Evolutionary conservation across 2,113 vertebrate species (phyloP).

Genomic region (Cyanoliseus patagonus): DNA sequence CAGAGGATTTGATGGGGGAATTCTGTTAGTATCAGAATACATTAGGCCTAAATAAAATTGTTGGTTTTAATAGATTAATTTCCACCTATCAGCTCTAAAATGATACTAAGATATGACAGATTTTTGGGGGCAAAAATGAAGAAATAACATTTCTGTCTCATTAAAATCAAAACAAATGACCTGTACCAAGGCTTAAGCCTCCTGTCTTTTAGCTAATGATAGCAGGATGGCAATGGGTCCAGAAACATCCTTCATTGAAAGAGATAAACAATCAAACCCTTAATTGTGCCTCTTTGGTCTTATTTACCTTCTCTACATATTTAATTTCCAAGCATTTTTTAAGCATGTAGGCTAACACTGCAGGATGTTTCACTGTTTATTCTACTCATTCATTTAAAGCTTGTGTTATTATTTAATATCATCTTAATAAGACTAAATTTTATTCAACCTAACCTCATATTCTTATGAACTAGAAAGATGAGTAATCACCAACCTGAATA

Average conservation of each 20-base stretch:
- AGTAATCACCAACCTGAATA: no score
- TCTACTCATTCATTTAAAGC: not conserved
- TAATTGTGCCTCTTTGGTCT: not conserved
- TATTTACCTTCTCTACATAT: not conserved
- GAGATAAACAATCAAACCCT: not conserved
- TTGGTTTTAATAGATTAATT: not conserved
- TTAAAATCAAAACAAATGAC: not conserved
- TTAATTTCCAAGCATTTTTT: not conserved
- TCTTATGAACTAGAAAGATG: not conserved
- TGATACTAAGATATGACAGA: not conserved
- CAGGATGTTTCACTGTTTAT: not conserved
- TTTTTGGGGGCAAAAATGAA: not conserved
- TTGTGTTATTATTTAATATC: not conserved
- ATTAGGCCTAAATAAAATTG: not conserved
- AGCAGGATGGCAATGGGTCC: not conserved
- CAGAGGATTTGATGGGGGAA: not conserved
- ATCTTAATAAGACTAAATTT: not conserved
- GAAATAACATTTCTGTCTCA: not conserved
- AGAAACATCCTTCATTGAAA: not conserved
- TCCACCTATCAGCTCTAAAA: not conserved
- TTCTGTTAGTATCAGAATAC: not conserved
- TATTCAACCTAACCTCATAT: not conserved
- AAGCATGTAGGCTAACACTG: not conserved
- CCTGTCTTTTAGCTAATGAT: not conserved
- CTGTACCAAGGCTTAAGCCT: not conserved